These are phyloP conservation scores for Meliscaeva auricollis DNA, from an alignment of 2,888 invertebrate genomes.

Conservation along the genomic window DNA sequence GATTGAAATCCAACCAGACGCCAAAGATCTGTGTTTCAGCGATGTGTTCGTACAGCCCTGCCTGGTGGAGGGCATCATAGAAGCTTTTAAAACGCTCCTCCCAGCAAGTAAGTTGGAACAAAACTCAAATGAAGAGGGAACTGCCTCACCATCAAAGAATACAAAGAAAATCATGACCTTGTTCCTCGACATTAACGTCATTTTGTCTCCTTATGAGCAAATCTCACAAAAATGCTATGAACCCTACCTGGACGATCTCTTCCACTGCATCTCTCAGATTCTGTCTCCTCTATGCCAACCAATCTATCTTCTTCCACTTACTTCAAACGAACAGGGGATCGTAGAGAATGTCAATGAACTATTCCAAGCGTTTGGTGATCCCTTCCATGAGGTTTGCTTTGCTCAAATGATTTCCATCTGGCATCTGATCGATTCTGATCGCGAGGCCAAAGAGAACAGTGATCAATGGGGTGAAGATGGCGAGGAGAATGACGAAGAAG, in stretches of 20 bases:
- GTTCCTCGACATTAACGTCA: constrained; percentile 83
- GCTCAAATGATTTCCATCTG: constrained; percentile 80
- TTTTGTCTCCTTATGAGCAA: constrained; percentile 82
- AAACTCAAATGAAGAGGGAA: constrained; percentile 71
- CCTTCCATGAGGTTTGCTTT: constrained; percentile 81
- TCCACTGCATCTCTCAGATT: constrained; percentile 81
- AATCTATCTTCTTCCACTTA: constrained; percentile 80
- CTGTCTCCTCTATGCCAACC: constrained; percentile 81
- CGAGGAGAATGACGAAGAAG: constrained; percentile 75
- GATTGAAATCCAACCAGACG: constrained; percentile 79
- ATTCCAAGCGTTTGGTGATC: constrained; percentile 81
- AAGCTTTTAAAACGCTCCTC: constrained; percentile 81
- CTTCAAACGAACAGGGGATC: constrained; percentile 81
- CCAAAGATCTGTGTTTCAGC: constrained; percentile 78
- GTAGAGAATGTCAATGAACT: constrained; percentile 82
- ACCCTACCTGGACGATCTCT: constrained; percentile 78
- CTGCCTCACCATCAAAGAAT: constrained; percentile 78
- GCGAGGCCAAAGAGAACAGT: constrained; percentile 70
- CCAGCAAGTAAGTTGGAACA: constrained; percentile 66
- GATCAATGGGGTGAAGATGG: constrained; percentile 69
- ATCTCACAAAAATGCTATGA: constrained; percentile 79
- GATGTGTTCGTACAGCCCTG: constrained; percentile 81
- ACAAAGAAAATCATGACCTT: constrained; percentile 82
- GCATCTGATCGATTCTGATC: constrained; percentile 78
- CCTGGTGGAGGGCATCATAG: constrained; percentile 81